phyloP scores from a whole-genome alignment of 2,797 vertebrate genomes.

The Bryconaethiops microstoma region DNA sequence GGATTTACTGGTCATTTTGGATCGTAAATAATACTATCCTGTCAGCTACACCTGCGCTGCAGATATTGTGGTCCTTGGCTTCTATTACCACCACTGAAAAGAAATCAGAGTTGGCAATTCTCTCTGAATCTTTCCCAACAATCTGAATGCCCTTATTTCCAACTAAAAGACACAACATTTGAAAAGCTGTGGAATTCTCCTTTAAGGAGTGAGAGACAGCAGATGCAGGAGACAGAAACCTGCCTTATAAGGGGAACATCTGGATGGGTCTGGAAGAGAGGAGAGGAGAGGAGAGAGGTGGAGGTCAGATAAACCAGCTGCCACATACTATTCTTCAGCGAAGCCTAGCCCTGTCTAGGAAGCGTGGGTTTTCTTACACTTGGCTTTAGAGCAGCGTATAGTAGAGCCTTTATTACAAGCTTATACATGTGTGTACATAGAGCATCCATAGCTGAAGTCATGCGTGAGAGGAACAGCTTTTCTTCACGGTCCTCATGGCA shows the following conservation, averaged over 20 bases:
- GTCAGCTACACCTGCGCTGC: no score
- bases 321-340: background rate
- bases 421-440: slow-evolving; percentile 10
- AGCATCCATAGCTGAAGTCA: slow-evolving; percentile 41
- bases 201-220: background rate
- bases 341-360: slow-evolving; percentile 9
- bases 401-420: slow-evolving; percentile 1
- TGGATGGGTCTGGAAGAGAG: background rate
- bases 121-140: no score
- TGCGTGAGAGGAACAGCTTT: slow-evolving; percentile 45
- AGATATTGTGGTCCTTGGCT: no score
- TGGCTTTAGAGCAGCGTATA: background rate
- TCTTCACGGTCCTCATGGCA: slow-evolving; percentile 66
- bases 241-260: slow-evolving; percentile 13
- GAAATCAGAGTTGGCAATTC: no score
- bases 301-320: background rate
- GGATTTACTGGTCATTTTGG: no score
- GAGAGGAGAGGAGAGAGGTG: background rate
- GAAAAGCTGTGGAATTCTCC: no score
- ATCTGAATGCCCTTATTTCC: no score
- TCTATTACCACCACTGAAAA: no score
- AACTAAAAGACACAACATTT: no score
- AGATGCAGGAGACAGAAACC: background rate
- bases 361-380: background rate
- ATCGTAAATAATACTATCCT: no score